Evolutionary conservation across 1,140 invertebrate genomes (phyloP).

Genomic region (Lamellibrachia luymesi): DNA sequence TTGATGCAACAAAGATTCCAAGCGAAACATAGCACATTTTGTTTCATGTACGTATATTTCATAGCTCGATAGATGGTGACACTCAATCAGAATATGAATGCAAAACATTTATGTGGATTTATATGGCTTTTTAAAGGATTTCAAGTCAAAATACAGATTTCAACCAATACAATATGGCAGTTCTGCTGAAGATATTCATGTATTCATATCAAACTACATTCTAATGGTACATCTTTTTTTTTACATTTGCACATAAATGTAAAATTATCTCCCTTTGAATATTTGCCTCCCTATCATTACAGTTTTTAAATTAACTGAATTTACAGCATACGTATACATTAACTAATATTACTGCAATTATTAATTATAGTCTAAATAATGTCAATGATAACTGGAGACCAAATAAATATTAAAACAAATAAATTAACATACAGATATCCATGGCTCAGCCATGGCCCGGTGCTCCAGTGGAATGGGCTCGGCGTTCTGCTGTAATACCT

Average conservation of each 20-base stretch:
- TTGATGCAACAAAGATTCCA: too few species aligned
- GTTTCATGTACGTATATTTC: too few species aligned
- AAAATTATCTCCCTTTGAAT: neutral
- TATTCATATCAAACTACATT: neutral
- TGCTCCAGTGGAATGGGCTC: slow-evolving; percentile 55
- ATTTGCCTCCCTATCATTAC: too few species aligned
- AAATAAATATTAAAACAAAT: neutral
- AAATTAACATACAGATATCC: slow-evolving; percentile 46
- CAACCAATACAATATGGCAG: too few species aligned
- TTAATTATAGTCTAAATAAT: neutral
- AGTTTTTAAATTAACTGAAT: too few species aligned
- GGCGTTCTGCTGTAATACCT: slow-evolving; percentile 47
- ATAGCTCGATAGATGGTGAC: too few species aligned
- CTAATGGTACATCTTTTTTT: neutral
- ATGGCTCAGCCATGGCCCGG: slow-evolving; percentile 45
- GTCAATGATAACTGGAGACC: neutral
- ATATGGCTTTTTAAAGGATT: too few species aligned
- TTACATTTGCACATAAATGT: neutral
- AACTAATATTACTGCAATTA: neutral
- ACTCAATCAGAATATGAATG: too few species aligned
- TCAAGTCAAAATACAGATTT: too few species aligned
- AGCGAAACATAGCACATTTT: too few species aligned
- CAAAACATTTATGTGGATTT: too few species aligned
- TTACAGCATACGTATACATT: neutral
- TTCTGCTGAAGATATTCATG: neutral